Evolutionary conservation across 2,888 invertebrate genomes (phyloP).

Genomic region (Drosophila conformis): DNA sequence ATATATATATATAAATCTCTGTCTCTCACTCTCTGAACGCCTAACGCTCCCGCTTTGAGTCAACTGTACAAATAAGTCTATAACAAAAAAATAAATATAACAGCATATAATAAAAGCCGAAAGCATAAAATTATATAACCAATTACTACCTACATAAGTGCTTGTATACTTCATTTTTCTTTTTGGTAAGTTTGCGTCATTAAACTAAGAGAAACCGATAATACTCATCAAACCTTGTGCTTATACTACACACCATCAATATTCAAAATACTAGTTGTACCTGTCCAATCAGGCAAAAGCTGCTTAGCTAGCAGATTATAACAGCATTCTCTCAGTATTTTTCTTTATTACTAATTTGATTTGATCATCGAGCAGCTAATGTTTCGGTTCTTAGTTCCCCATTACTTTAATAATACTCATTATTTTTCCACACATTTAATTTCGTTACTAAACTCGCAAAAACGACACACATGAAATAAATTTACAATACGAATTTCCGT

Average conservation of each 20-base stretch:
- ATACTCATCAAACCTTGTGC: constrained; percentile 27
- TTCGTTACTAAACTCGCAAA: constrained; percentile 20
- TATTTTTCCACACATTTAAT: constrained; percentile 23
- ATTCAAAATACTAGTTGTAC: constrained; percentile 33
- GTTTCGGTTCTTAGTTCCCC: constrained; percentile 24
- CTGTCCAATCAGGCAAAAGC: constrained; percentile 17
- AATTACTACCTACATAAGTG: constrained; percentile 46
- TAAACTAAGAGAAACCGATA: constrained; percentile 41
- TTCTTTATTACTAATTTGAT: constrained; percentile 7
- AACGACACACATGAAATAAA: constrained; percentile 38
- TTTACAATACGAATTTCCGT: constrained; percentile 19
- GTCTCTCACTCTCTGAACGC: constrained; percentile 41
- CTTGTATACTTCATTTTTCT: constrained; percentile 60
- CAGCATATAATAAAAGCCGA: constrained; percentile 27
- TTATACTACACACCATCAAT: constrained; percentile 29
- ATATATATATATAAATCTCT: constrained; percentile 16
- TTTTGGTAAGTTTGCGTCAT: constrained; percentile 74
- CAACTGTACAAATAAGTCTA: constrained; percentile 52
- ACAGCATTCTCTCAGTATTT: constrained; percentile 26
- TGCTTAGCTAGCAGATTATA: constrained; percentile 29
- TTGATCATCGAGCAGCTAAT: constrained; percentile 20
- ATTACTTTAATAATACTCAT: constrained; percentile 22
- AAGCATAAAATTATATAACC: constrained; percentile 35
- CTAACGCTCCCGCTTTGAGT: constrained; percentile 56
- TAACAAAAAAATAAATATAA: constrained; percentile 22